These are phyloP conservation scores for Dissostichus mawsoni DNA, from an alignment of 2,113 vertebrate genomes.

Conservation along the genomic window DNA sequence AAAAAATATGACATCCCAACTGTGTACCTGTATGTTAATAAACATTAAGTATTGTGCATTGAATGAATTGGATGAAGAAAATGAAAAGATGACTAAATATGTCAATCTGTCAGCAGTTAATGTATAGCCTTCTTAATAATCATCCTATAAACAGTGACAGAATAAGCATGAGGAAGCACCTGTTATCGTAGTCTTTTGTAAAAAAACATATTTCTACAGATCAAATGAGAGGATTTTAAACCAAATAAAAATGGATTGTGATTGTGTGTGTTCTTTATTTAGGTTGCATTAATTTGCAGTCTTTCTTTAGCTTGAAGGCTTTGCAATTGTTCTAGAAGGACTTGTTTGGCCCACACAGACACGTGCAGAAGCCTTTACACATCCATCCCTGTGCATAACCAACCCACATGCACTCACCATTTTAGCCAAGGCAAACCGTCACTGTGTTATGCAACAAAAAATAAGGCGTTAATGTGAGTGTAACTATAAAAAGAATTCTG, in stretches of 20 bases:
- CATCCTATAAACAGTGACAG: not conserved
- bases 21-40: not conserved
- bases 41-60: not conserved
- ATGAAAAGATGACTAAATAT: not conserved
- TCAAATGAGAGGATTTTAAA: not conserved
- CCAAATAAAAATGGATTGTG: not conserved
- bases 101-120: not conserved
- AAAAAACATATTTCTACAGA: not conserved
- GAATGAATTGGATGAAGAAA: not conserved
- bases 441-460: conserved; percentile 3
- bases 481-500: not conserved
- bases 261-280: conserved; percentile 16
- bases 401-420: conserved; percentile 47
- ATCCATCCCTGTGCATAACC: conserved; percentile 49
- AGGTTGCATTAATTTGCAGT: not conserved
- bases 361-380: conserved; percentile 32
- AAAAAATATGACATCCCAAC: not conserved
- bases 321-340: conserved; percentile 18
- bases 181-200: not conserved
- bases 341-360: conserved; percentile 35
- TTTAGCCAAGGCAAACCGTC: conserved; percentile 4
- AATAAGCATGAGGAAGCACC: not conserved
- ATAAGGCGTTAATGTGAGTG: not conserved
- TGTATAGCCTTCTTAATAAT: not conserved
- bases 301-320: not conserved